Conservation (phyloP, 2,888 invertebrate genomes). For the Meandrusa payeni region DNA sequence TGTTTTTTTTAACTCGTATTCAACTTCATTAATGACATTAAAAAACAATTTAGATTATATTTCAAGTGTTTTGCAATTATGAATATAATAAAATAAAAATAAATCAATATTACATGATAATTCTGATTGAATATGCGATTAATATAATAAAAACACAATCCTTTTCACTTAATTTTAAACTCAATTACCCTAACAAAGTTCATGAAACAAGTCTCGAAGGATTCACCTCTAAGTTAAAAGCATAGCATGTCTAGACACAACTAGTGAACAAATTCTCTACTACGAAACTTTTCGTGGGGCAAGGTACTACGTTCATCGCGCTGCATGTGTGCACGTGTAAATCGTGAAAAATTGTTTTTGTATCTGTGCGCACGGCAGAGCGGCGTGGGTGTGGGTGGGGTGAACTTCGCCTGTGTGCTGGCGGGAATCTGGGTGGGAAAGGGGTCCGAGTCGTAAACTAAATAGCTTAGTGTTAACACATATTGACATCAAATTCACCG, state of each 20-base stretch:
- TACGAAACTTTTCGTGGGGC: conserved; percentile 76
- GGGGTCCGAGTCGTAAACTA: conserved; percentile 77
- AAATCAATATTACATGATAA: background rate
- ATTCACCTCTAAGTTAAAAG: conserved; percentile 72
- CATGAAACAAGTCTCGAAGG: conserved; percentile 59
- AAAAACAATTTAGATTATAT: background rate
- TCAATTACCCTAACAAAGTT: conserved; percentile 38
- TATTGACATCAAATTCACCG: conserved; percentile 81
- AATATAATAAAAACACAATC: too few relatives aligned
- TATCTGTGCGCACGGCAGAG: conserved; percentile 51
- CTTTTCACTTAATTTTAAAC: conserved; percentile 21
- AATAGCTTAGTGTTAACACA: conserved; percentile 82
- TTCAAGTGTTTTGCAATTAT: background rate
- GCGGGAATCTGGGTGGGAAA: conserved; percentile 48
- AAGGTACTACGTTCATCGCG: conserved; percentile 64
- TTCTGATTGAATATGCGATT: background rate
- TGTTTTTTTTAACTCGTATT: conserved; percentile 1
- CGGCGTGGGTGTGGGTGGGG: conserved; percentile 41
- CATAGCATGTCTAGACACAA: conserved; percentile 77
- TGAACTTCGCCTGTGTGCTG: conserved; percentile 43
- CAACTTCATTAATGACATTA: conserved; percentile 1
- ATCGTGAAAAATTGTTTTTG: conserved; percentile 75
- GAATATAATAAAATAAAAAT: background rate
- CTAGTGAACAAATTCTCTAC: conserved; percentile 76
- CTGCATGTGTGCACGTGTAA: conserved; percentile 60